These are phyloP conservation scores for Dryobotodes eremita DNA, from an alignment of 2,888 invertebrate genomes.

Conservation along the genomic window DNA sequence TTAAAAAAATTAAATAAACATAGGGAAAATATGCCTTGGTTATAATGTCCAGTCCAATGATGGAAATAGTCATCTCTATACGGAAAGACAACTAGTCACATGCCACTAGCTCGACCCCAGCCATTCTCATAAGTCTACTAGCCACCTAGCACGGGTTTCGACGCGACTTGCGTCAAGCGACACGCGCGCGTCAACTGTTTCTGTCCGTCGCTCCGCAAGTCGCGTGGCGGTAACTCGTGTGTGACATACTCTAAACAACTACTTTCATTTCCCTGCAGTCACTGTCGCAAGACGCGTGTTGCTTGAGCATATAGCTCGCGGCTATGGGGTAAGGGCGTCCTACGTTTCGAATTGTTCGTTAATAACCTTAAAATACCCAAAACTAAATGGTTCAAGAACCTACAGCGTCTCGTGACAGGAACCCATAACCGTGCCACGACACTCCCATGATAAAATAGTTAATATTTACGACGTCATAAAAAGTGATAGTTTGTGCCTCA, in stretches of 20 bases:
- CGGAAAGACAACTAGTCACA: background rate
- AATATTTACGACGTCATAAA: conserved; percentile 54
- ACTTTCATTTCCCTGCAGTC: background rate
- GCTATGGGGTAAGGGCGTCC: background rate
- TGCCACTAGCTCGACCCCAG: background rate
- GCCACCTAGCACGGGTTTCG: background rate
- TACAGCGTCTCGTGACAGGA: conserved; percentile 42
- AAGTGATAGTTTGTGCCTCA: conserved; percentile 49
- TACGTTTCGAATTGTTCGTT: background rate
- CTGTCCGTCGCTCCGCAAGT: background rate
- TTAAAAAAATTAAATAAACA: background rate
- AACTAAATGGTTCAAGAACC: conserved; percentile 28
- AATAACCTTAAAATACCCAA: conserved; percentile 19
- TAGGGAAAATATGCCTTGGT: background rate
- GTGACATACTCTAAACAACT: background rate
- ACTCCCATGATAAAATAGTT: conserved; percentile 61
- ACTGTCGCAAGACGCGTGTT: background rate
- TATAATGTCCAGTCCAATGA: background rate
- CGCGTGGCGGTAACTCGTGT: background rate
- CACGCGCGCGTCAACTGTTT: background rate
- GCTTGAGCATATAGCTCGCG: background rate
- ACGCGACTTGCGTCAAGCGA: background rate
- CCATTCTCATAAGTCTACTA: background rate
- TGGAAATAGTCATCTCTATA: background rate
- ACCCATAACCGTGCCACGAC: conserved; percentile 54